Percentiles rank a stretch among this genome's conserved stretches.
phyloP scores from a whole-genome alignment of 1,140 invertebrate genomes.

The Arctopsyche grandis region DNA sequence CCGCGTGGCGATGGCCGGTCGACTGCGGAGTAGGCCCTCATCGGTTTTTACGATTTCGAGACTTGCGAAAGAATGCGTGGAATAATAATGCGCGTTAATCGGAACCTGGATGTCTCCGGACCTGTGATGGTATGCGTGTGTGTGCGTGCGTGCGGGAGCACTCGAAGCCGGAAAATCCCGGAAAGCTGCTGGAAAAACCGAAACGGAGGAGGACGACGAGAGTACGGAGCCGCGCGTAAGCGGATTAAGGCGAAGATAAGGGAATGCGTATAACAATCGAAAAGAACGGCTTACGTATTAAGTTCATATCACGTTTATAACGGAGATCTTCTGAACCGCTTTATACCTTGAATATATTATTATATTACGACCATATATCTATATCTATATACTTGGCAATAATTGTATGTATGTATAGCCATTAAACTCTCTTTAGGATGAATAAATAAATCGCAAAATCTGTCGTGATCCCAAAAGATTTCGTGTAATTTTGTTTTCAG shows the following conservation, averaged over 20 bases:
- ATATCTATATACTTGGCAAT: too few species aligned
- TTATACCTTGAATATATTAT: neutral
- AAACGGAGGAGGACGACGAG: neutral
- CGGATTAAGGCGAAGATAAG: slow-evolving; percentile 15
- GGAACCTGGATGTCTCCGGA: neutral
- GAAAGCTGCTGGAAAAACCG: neutral
- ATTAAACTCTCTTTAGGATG: too few species aligned
- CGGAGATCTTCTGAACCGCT: neutral
- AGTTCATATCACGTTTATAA: slow-evolving; percentile 4
- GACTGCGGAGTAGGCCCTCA: neutral
- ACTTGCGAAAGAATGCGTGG: neutral
- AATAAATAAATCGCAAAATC: too few species aligned
- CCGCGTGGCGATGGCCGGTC: neutral
- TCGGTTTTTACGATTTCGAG: slow-evolving; percentile 8
- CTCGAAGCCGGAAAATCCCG: slow-evolving; percentile 12
- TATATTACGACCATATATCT: too few species aligned
- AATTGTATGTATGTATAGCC: too few species aligned
- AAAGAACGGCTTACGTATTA: slow-evolving; percentile 9
- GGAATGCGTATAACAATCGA: slow-evolving; percentile 21
- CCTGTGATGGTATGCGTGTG: too few species aligned
- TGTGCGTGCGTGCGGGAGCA: too few species aligned
- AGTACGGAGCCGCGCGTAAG: neutral
- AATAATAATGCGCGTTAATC: slow-evolving; percentile 26
- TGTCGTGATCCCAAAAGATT: too few species aligned
- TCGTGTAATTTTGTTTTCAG: too few species aligned